These are phyloP conservation scores for Acleris literana DNA, from an alignment of 2,888 invertebrate species.

Conservation along the genomic window DNA sequence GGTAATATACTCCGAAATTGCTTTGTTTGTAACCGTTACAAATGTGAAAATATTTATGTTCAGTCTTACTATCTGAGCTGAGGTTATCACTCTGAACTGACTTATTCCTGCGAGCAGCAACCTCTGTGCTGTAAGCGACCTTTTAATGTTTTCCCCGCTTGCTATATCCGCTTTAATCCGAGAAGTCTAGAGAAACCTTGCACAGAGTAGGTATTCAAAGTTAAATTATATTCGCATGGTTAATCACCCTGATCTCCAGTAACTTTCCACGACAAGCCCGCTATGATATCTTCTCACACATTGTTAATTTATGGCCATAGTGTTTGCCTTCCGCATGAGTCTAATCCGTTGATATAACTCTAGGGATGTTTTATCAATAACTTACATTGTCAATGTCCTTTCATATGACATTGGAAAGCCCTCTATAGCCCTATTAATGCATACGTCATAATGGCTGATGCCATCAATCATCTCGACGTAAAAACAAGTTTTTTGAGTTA, in stretches of 20 bases:
- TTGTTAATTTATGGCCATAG: constrained; percentile 9
- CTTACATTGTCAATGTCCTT: constrained; percentile 20
- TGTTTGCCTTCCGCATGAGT: constrained; percentile 25
- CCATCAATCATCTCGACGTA: constrained; percentile 5
- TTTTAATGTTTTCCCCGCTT: neutral
- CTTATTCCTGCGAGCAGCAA: constrained; percentile 1
- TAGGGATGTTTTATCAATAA: constrained; percentile 20
- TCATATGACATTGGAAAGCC: constrained; percentile 30
- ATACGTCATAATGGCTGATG: neutral
- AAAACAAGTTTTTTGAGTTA: constrained; percentile 1
- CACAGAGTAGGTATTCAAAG: neutral
- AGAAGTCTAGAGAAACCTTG: neutral
- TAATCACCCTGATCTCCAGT: neutral
- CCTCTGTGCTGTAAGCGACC: constrained; percentile 2
- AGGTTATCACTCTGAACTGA: constrained; percentile 13
- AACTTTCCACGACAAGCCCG: constrained; percentile 6
- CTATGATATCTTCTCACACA: constrained; percentile 8
- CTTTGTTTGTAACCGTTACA: constrained; percentile 15
- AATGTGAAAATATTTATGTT: constrained; percentile 7
- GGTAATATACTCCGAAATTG: constrained; percentile 20
- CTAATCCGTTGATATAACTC: constrained; percentile 22
- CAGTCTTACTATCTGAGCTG: constrained; percentile 15
- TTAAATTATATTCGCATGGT: constrained; percentile 7
- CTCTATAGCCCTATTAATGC: constrained; percentile 17
- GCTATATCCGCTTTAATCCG: constrained; percentile 10